Percentiles rank a stretch among this genome's conserved stretches.
phyloP scores from a whole-genome alignment of 2,797 vertebrate species.

The Brotogeris chrysoptera region DNA sequence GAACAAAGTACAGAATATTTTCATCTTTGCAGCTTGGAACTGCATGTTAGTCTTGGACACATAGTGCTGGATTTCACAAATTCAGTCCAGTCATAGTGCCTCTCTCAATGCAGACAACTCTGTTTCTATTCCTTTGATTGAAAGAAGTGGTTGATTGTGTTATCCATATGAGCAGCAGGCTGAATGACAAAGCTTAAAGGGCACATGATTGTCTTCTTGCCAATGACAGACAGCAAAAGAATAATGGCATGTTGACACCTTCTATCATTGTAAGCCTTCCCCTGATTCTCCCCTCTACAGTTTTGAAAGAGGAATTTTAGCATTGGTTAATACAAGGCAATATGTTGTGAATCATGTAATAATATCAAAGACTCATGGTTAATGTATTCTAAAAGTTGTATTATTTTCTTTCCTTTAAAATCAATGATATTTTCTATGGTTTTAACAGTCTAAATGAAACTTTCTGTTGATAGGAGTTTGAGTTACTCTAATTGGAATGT shows the following conservation, averaged over 20 bases:
- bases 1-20: not conserved
- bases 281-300: not conserved
- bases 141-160: slow-evolving; percentile 39
- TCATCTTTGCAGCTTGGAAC: not conserved
- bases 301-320: not conserved
- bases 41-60: not conserved
- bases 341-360: not conserved
- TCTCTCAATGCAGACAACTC: not conserved
- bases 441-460: not conserved
- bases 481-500: not conserved
- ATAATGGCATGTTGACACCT: slow-evolving; percentile 28
- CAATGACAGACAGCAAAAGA: slow-evolving; percentile 38
- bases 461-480: not conserved
- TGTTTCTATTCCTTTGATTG: slow-evolving; percentile 7
- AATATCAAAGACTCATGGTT: not conserved
- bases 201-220: slow-evolving; percentile 20
- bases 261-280: not conserved
- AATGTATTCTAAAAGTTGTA: not conserved
- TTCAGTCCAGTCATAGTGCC: not conserved
- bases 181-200: slow-evolving; percentile 40
- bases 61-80: not conserved
- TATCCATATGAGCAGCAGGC: slow-evolving; percentile 29
- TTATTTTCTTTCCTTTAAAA: not conserved
- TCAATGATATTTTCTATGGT: not conserved
- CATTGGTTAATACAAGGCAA: not conserved